Conservation (phyloP, 2,888 invertebrate genomes). For the Synanthedon formicaeformis region DNA sequence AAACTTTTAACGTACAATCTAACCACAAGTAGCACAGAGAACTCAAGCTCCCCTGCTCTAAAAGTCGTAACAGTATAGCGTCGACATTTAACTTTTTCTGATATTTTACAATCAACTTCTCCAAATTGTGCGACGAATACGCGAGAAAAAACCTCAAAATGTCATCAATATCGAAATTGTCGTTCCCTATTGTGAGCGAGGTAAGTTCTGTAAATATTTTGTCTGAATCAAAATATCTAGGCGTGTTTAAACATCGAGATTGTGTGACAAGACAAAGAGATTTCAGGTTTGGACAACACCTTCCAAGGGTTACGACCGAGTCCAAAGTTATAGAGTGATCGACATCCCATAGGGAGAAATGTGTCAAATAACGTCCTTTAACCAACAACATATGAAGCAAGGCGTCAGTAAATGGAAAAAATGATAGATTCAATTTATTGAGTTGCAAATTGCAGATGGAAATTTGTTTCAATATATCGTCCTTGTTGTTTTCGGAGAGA, state of each 20-base stretch:
- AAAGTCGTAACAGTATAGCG: slow-evolving; percentile 34
- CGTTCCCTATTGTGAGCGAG: slow-evolving; percentile 53
- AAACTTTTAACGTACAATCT: slow-evolving; percentile 58
- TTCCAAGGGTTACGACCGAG: slow-evolving; percentile 45
- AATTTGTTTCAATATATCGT: slow-evolving; percentile 53
- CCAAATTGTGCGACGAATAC: slow-evolving; percentile 37
- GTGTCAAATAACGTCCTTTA: slow-evolving; percentile 54
- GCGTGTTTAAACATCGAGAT: slow-evolving; percentile 44
- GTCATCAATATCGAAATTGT: slow-evolving; percentile 47
- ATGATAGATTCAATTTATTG: slow-evolving; percentile 48
- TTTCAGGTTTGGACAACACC: slow-evolving; percentile 48
- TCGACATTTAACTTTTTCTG: slow-evolving; percentile 52
- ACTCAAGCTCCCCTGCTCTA: slow-evolving; percentile 43
- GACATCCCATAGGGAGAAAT: slow-evolving; percentile 60
- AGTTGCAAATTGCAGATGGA: slow-evolving; percentile 43
- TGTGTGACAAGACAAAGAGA: slow-evolving; percentile 57
- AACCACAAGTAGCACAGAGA: slow-evolving; percentile 50
- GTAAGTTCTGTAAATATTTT: slow-evolving; percentile 45
- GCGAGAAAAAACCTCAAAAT: slow-evolving; percentile 49
- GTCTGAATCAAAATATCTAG: slow-evolving; percentile 36
- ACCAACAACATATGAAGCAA: slow-evolving; percentile 43
- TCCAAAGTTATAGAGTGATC: slow-evolving; percentile 52
- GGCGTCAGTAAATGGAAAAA: slow-evolving; percentile 53
- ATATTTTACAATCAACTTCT: slow-evolving; percentile 52
- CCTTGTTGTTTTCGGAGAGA: slow-evolving; percentile 52